These are phyloP conservation scores for Sphaeridia pumilis DNA, from an alignment of 2,888 invertebrate species.

Conservation along the genomic window DNA sequence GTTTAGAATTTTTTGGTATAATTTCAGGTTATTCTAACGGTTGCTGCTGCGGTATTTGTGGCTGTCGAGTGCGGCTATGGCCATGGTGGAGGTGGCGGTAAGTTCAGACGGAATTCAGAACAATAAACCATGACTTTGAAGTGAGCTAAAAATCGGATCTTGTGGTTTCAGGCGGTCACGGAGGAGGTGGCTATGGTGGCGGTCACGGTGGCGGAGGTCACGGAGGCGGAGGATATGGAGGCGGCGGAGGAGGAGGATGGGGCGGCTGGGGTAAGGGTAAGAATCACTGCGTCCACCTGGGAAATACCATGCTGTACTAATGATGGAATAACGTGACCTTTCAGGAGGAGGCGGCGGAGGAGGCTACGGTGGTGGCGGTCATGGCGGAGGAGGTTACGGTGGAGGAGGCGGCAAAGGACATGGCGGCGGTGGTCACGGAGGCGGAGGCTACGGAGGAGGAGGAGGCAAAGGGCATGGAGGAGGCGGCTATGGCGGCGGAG, in stretches of 20 bases:
- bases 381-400: background rate
- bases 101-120: too few species aligned
- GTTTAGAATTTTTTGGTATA: too few species aligned
- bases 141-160: background rate
- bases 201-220: background rate
- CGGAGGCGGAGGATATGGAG: background rate
- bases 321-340: background rate
- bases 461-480: slow-evolving; percentile 3
- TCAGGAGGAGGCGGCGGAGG: slow-evolving; percentile 1
- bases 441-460: background rate
- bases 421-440: slow-evolving; percentile 4
- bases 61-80: too few species aligned
- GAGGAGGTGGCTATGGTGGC: background rate
- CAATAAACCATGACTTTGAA: too few species aligned
- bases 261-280: background rate
- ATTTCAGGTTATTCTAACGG: too few species aligned
- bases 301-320: background rate
- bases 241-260: background rate
- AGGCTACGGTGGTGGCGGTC: too few species aligned
- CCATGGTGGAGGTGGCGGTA: too few species aligned
- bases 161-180: background rate
- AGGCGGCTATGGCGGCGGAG: slow-evolving; percentile 2
- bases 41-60: too few species aligned
- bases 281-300: background rate
- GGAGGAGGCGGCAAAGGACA: background rate